Conservation (phyloP, 2,113 vertebrate genomes). For the zebrafish (Danio rerio) region GRCz12tu NC_133195.1:4677001-4677500, state of each 20-base stretch:
- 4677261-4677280: slow-evolving; percentile 48
- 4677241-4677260: slow-evolving; percentile 54
- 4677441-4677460: too few species aligned
- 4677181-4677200: slow-evolving; percentile 63
- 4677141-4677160: slow-evolving; percentile 72
- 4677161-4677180: slow-evolving; percentile 72
- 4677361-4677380: not conserved
- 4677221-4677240: slow-evolving; percentile 51
- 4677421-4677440: too few species aligned
- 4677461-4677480: too few species aligned
- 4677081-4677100: slow-evolving; percentile 78
- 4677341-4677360: slow-evolving; percentile 40
- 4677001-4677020: slow-evolving; percentile 81
- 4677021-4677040: slow-evolving; percentile 77
- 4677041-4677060: slow-evolving; percentile 81
- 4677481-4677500: too few species aligned
- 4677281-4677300: slow-evolving; percentile 31
- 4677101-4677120: slow-evolving; percentile 56
- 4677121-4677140: slow-evolving; percentile 66
- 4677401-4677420: not conserved
- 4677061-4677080: slow-evolving; percentile 81
- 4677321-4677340: slow-evolving; percentile 44
- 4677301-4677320: slow-evolving; percentile 22
- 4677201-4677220: slow-evolving; percentile 60
- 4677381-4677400: not conserved